These are phyloP conservation scores for Sialis fuliginosa DNA, from an alignment of 2,888 invertebrate genomes.

Conservation along the genomic window DNA sequence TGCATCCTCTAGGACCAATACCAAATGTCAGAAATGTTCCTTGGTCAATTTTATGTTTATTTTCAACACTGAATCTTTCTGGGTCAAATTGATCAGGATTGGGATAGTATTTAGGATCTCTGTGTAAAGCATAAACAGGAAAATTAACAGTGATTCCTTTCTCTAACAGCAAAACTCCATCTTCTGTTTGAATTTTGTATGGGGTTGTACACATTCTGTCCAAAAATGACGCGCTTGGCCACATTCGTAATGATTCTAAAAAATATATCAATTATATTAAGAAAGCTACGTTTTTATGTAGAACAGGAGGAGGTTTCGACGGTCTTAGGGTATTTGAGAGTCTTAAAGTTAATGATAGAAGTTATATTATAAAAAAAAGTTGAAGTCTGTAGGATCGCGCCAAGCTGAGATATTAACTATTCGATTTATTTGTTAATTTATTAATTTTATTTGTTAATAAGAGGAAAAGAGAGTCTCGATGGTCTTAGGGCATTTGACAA, in stretches of 20 bases:
- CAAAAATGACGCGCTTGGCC: constrained; percentile 27
- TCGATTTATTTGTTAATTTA: too few relatives aligned
- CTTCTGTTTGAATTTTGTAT: constrained; percentile 24
- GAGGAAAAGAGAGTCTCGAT: too few relatives aligned
- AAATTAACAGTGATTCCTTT: constrained; percentile 20
- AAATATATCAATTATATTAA: constrained; percentile 2
- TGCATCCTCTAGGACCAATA: constrained; percentile 16
- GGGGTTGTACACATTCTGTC: constrained; percentile 31
- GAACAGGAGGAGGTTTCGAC: too few relatives aligned
- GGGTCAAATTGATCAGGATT: constrained; percentile 30
- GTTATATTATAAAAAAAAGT: too few relatives aligned
- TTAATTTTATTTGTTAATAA: too few relatives aligned
- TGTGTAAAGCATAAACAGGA: constrained; percentile 23
- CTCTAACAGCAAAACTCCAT: constrained; percentile 9
- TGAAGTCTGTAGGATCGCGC: too few relatives aligned
- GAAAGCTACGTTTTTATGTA: too few relatives aligned
- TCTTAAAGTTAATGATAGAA: too few relatives aligned
- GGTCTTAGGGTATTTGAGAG: too few relatives aligned
- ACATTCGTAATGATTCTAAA: constrained; percentile 30
- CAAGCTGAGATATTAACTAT: too few relatives aligned
- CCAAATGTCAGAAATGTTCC: constrained; percentile 32
- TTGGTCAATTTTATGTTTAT: constrained; percentile 26
- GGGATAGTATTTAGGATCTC: constrained; percentile 26
- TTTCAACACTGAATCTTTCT: constrained; percentile 31
- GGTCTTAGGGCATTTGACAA: too few relatives aligned